These are phyloP conservation scores for Parapsyche elsis DNA, from an alignment of 1,140 invertebrate genomes.

Conservation along the genomic window DNA sequence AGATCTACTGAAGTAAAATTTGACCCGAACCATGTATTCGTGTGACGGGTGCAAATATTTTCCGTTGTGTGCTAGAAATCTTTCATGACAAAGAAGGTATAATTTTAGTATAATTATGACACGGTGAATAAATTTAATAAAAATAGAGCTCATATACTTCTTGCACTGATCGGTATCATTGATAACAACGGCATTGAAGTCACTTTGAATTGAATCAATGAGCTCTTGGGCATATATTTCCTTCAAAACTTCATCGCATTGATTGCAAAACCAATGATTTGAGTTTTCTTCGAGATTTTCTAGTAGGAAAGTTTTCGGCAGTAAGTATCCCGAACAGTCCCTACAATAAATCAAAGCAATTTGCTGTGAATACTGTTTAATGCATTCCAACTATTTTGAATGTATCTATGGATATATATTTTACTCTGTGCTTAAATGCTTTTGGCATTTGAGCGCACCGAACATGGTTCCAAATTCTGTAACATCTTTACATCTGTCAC, in stretches of 20 bases:
- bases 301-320: constrained; percentile 67
- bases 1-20: constrained; percentile 77
- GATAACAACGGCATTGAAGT: constrained; percentile 74
- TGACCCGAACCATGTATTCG: constrained; percentile 77
- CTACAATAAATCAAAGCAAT: constrained; percentile 60
- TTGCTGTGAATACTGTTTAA: too few species aligned
- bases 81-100: constrained; percentile 56
- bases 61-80: constrained; percentile 72
- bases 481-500: constrained; percentile 76
- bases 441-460: constrained; percentile 77
- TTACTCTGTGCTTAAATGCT: constrained; percentile 68
- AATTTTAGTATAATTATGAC: constrained; percentile 12
- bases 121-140: too few species aligned
- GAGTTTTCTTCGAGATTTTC: constrained; percentile 60
- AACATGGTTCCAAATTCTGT: constrained; percentile 81
- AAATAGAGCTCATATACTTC: constrained; percentile 59
- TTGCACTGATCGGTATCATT: constrained; percentile 70
- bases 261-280: constrained; percentile 68
- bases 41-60: constrained; percentile 75
- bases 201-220: constrained; percentile 73
- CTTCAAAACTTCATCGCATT: constrained; percentile 68
- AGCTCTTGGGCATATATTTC: constrained; percentile 70
- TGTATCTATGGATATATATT: background rate
- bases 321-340: constrained; percentile 67
- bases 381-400: too few species aligned